Evolutionary conservation across 2,113 vertebrate species (phyloP), one percentile per base, ranked within the genome.

Genomic region (Periophthalmodon schlosseri): DNA sequence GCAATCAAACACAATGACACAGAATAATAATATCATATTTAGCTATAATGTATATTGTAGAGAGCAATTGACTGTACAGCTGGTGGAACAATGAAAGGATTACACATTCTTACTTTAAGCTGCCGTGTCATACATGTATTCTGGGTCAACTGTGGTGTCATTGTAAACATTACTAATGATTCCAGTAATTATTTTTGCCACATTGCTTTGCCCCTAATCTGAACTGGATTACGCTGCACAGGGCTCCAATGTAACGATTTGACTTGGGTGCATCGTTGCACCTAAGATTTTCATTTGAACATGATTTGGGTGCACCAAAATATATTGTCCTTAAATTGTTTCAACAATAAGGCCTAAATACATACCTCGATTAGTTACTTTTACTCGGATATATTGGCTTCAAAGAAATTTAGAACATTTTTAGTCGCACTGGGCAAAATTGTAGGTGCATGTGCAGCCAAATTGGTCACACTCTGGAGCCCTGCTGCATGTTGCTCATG

Each of bases 191-290:
- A 84, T 74, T 80, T 82, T 84, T 70, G 73, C 61, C 69, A 64
- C 56, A 47, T 28, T 46, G 57, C 75, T 84, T 56, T 70, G 56
- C 46, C 77, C 77, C 69, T 88, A 89, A 91, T 91, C 85, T 85
- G 80, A 73, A 36, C 65, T 78, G 85, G 86, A 87, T 91, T 87
- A 89, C 56, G 78, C 82, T 70, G 74, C 86, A 87, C 88, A 58
- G 72, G 46, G 64, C 28, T 28, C 28, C 28, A 28, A 3, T 2
- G 2, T 28, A 28, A 28, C 28, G 28, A 28, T 28, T 28, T 28
- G 34, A 84, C 44, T 23, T 78, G 79, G 21, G 56, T 28, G 28
- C 28, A 1, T 28, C 28, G 28, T 1, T 28, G 28, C 3, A 3
- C 28, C 28, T 28, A 28, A 28, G 28, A 28, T 28, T 28, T 28